Evolutionary conservation across 2,797 vertebrate species (phyloP), one percentile per base, ranked within the genome.

Genomic region (Liparis tanakae): DNA sequence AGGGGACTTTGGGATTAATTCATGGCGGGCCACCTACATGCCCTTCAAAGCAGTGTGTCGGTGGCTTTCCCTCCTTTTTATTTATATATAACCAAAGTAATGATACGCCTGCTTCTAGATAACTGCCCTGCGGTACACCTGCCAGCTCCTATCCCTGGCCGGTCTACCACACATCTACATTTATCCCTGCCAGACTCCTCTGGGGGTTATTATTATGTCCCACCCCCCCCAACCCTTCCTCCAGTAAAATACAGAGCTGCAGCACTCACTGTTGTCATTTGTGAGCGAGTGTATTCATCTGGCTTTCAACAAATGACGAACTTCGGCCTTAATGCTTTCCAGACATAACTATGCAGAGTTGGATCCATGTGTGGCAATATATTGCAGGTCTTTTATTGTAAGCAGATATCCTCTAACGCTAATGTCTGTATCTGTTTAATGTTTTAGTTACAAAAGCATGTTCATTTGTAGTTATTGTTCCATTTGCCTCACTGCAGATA

Each of bases 31-130:
- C 44, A 44, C 72, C 60, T 63, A 70, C 46, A 43, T 59, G 44
- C 34, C 67, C 82, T 83, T 85, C 82, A 87, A 86, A 91, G 76
- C 65, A 68, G 37, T 34, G 50, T 77, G 73, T 75, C 78, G 85
- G 81, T 81, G 77, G 81, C 80, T 76, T 55, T 66, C 48, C 72
- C 39, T 30, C 25, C 25, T 30, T 30, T 30, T 30, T 37, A 37
- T 37, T 7, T 37, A 70, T 48, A 39, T 39, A 41, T 41, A 41
- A 12, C 12, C 60, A 61, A 18, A 63, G 67, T 86, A 90, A 89
- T 91, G 76, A 87, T 57, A 78, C 3, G 25, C 61, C 77, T 82
- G 55, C 75, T 50, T 61, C n/a, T 68, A 74, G 68, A 87, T 72
- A 72, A 66, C 59, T 50, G 50, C 44, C 81, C 81, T 61, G 64